Conservation (phyloP, 23 tunicate species). For the Styela clava region DNA sequence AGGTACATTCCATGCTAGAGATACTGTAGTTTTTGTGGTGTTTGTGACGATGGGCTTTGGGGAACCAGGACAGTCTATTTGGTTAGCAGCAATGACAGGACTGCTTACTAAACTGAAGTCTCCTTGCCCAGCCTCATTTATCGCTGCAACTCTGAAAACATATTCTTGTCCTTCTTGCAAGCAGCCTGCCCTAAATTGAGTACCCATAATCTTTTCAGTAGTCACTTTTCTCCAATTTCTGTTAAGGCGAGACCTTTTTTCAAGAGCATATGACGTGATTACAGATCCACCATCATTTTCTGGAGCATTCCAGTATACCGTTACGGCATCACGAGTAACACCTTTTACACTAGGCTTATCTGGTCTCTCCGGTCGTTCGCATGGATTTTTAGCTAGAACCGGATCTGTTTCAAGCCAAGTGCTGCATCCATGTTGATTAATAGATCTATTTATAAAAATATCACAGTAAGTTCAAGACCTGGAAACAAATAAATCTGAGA, state of each 20-base stretch:
- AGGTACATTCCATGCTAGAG: slow-evolving; percentile 69
- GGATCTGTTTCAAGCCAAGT: slow-evolving; percentile 39
- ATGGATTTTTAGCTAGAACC: slow-evolving; percentile 27
- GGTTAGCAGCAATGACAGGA: slow-evolving; percentile 55
- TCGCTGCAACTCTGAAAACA: slow-evolving; percentile 88
- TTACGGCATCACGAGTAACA: slow-evolving; percentile 28
- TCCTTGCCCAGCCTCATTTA: slow-evolving; percentile 81
- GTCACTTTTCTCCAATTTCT: slow-evolving; percentile 85
- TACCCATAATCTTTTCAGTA: slow-evolving; percentile 63
- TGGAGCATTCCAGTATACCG: slow-evolving; percentile 60
- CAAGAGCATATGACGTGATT: slow-evolving; percentile 40
- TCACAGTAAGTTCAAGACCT: no score
- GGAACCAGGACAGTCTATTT: slow-evolving; percentile 49
- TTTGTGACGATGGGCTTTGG: slow-evolving; percentile 54
- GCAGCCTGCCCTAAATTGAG: slow-evolving; percentile 79
- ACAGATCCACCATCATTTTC: slow-evolving; percentile 71
- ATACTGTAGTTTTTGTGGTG: slow-evolving; percentile 50
- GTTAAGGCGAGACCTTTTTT: slow-evolving; percentile 80
- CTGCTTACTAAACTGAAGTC: slow-evolving; percentile 54
- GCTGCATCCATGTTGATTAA: slow-evolving; percentile 75
- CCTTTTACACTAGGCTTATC: slow-evolving; percentile 30
- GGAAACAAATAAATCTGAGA: no score
- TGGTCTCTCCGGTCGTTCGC: slow-evolving; percentile 24
- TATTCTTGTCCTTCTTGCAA: slow-evolving; percentile 85
- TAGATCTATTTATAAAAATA: slow-evolving; percentile 32